Conservation (phyloP, 1,140 invertebrate species). For the Drosophila suzukii region DNA sequence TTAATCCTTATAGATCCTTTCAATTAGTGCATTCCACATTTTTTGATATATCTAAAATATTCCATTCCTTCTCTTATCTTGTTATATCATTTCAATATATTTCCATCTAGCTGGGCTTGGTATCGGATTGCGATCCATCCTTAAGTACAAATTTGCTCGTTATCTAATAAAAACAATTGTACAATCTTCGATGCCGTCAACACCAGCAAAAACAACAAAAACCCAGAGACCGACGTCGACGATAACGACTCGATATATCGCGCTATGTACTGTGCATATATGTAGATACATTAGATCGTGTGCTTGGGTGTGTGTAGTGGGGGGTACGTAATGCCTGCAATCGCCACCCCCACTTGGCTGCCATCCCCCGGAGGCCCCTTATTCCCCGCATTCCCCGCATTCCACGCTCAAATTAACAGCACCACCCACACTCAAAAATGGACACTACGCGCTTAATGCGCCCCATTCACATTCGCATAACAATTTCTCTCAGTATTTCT, state of each 20-base stretch:
- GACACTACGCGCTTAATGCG: slow-evolving; percentile 62
- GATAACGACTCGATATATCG: slow-evolving; percentile 41
- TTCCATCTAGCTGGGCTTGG: slow-evolving; percentile 13
- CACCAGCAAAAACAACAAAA: slow-evolving; percentile 4
- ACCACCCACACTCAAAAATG: slow-evolving; percentile 35
- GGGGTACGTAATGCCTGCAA: slow-evolving; percentile 16
- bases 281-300: slow-evolving; percentile 14
- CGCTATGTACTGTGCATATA: slow-evolving; percentile 36
- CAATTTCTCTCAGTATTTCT: slow-evolving; percentile 56
- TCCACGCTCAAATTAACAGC: slow-evolving; percentile 1
- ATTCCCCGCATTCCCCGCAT: no score
- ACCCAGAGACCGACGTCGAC: slow-evolving; percentile 1
- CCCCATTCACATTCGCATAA: slow-evolving; percentile 70
- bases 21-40: no score
- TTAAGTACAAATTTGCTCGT: slow-evolving; percentile 62
- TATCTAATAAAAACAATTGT: slow-evolving; percentile 73
- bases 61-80: not conserved
- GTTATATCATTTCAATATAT: not conserved
- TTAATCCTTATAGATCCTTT: no score
- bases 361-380: not conserved
- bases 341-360: not conserved
- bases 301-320: not conserved
- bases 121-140: slow-evolving; percentile 15
- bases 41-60: not conserved
- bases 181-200: slow-evolving; percentile 56